A percentile compares a stretch with the other conserved stretches of the same genome.
phyloP scores from a whole-genome alignment of 2,888 invertebrate genomes.

The Taphrorychus bicolor region DNA sequence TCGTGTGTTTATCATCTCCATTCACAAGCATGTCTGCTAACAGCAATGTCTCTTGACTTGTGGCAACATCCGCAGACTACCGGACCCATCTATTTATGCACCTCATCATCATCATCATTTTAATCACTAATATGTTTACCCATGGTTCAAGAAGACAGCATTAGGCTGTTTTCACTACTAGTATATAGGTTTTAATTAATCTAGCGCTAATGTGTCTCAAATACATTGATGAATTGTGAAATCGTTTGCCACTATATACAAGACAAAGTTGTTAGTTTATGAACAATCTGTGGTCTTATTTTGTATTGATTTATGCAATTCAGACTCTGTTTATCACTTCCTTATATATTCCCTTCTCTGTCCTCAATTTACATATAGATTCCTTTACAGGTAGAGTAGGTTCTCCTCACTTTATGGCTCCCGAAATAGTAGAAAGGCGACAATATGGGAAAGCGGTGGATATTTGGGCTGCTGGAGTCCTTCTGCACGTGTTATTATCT shows the following conservation, averaged over 20 bases:
- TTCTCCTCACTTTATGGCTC: conserved; percentile 97
- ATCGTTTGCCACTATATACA: too few relatives aligned
- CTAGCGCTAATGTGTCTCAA: not conserved
- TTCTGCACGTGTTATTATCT: conserved; percentile 91
- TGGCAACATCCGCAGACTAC: conserved; percentile 35
- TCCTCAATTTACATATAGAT: not conserved
- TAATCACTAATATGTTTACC: not conserved
- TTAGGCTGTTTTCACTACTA: not conserved
- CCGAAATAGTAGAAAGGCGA: conserved; percentile 92
- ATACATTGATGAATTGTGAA: too few relatives aligned
- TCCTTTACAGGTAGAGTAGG: conserved; percentile 82
- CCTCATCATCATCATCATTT: conserved; percentile 15
- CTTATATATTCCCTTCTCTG: not conserved
- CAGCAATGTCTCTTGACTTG: conserved; percentile 31
- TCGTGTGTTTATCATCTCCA: conserved; percentile 5
- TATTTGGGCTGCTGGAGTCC: conserved; percentile 96
- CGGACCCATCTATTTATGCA: conserved; percentile 39
- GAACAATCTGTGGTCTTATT: too few relatives aligned
- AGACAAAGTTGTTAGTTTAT: too few relatives aligned
- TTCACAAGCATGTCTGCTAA: conserved; percentile 24
- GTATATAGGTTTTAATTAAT: not conserved
- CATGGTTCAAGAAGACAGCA: not conserved
- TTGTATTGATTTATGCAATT: too few relatives aligned
- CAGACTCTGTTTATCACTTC: too few relatives aligned
- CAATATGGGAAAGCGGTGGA: conserved; percentile 95